Conservation (phyloP, 2,113 vertebrate species). For the Actenoides lindsayi region DNA sequence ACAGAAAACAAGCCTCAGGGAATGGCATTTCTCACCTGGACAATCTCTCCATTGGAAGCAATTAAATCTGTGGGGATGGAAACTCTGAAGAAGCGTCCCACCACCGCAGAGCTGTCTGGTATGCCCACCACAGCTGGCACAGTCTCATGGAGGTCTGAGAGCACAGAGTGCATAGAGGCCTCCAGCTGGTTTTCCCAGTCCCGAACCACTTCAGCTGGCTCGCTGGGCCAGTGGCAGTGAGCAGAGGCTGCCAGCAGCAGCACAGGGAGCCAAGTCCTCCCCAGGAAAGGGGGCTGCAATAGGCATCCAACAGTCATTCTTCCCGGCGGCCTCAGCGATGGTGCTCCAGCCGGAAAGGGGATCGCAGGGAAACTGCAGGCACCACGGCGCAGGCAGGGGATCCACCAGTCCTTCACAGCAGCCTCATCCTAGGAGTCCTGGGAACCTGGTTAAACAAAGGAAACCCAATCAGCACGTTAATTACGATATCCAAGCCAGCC, state of each 20-base stretch:
- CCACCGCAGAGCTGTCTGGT: conserved; percentile 86
- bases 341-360: background rate
- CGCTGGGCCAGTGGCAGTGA: conserved; percentile 76
- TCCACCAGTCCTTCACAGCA: conserved; percentile 60
- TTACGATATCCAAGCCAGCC: background rate
- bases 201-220: conserved; percentile 75
- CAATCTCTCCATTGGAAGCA: conserved; percentile 76
- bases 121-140: conserved; percentile 80
- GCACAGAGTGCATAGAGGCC: conserved; percentile 91
- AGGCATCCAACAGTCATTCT: conserved; percentile 79
- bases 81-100: conserved; percentile 88
- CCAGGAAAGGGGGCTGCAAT: conserved; percentile 68
- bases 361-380: background rate
- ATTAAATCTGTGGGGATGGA: conserved; percentile 82
- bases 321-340: background rate
- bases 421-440: conserved; percentile 67
- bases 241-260: conserved; percentile 76
- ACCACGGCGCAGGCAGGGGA: background rate
- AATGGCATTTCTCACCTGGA: conserved; percentile 81
- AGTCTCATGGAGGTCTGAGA: conserved; percentile 82
- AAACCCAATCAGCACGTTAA: background rate
- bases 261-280: conserved; percentile 81
- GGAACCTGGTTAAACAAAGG: conserved; percentile 64
- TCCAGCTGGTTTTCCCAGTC: conserved; percentile 89
- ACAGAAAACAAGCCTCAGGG: background rate